Evolutionary conservation across 1,140 invertebrate species (phyloP).

Genomic region (Holcopasites calliopsidis): DNA sequence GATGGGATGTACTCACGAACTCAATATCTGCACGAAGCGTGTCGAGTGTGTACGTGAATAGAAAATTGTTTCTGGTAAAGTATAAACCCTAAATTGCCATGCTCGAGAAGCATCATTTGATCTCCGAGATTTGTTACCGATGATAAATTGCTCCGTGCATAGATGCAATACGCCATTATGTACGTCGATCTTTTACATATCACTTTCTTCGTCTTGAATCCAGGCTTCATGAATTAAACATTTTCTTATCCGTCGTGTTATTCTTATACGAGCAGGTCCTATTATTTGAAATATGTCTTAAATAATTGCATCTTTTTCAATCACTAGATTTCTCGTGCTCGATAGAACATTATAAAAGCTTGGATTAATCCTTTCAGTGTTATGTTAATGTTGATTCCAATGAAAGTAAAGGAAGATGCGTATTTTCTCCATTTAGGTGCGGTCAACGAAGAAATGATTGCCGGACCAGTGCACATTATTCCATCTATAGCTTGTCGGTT

Average conservation of each 20-base stretch:
- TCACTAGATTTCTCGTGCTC: too few relatives aligned
- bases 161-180: not conserved
- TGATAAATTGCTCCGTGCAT: not conserved
- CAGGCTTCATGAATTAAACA: not conserved
- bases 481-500: constrained; percentile 41
- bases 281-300: too few relatives aligned
- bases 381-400: not conserved
- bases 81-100: not conserved
- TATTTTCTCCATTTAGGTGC: not conserved
- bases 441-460: not conserved
- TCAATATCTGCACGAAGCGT: constrained; percentile 25
- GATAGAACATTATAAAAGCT: too few relatives aligned
- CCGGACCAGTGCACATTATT: constrained; percentile 14
- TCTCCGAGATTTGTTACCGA: not conserved
- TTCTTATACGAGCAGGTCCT: not conserved
- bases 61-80: constrained; percentile 26
- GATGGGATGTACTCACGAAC: constrained; percentile 30
- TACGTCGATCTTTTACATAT: not conserved
- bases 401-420: not conserved
- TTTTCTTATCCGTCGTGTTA: not conserved
- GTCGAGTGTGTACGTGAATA: not conserved
- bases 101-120: not conserved
- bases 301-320: too few relatives aligned
- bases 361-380: too few relatives aligned
- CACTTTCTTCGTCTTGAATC: not conserved